Evolutionary conservation across 2,113 vertebrate genomes (phyloP), one percentile per base, ranked within the genome.

Genomic region (Lichenostomus cassidix): DNA sequence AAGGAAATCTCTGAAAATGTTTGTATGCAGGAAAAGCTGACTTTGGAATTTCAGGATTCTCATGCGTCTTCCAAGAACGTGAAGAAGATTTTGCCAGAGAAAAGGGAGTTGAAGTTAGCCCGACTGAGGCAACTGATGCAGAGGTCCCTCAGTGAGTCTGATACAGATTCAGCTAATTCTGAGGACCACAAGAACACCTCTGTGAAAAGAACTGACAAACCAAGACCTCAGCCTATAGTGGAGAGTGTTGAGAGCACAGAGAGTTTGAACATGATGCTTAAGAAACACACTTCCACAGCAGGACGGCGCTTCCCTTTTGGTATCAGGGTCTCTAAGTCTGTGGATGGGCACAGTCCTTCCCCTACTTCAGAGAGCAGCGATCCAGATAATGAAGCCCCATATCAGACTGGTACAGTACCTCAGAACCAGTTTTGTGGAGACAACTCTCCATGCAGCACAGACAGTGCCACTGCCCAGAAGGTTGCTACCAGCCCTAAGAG

Each of bases 401-500:
- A 94, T 71, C 96, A 95, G 29, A 76, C 94, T 68, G 97, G 97
- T 44, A 63, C 64, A 27, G 53, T 82, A 42, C 92, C 67, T 97
- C 97, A 96, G 67, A 58, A 37, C 96, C 55, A 98, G 93, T 70
- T 90, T 24, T 78, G 97, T 42, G 96, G 94, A 75, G 99, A 99
- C 35, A 23, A 8, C 55, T 89, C 91, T 83, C 94, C 80, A 0
- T 77, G 91, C 75, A 93, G 69, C 85, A 42, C 62, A 0, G 98
- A 99, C 13, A 85, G 87, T 41, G 64, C 95, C 5, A 46, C 96
- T 10, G 97, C 97, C 37, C 98, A 98, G 91, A 99, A 99, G 87
- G 95, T 96, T 15, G 97, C 99, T 74, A 99, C 98, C 7, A 99
- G 99, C 95, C 99, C 99, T 86, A 99, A 99, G 96, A 99, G 99